phyloP scores from a whole-genome alignment of 1,140 invertebrate species.

The Hyphantria cunea region DNA sequence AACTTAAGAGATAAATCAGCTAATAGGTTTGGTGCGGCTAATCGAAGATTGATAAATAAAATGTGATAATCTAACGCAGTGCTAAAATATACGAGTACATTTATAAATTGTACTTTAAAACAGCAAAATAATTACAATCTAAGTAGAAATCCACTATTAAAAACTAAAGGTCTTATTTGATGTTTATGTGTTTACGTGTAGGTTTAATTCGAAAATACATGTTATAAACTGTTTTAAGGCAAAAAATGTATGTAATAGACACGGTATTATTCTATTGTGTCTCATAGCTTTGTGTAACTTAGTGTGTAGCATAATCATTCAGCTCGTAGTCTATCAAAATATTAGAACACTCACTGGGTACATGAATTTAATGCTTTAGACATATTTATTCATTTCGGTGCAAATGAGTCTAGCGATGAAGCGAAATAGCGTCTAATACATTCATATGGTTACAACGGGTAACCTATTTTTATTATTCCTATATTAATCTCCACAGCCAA shows the following conservation, averaged over 20 bases:
- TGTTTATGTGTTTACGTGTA: conserved; percentile 15
- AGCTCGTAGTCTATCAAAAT: too few species aligned
- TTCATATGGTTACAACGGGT: too few species aligned
- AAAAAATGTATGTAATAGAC: neutral
- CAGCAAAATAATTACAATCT: conserved; percentile 14
- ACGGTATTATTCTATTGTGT: neutral
- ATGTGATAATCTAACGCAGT: conserved; percentile 37
- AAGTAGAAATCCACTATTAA: conserved; percentile 16
- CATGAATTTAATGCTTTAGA: too few species aligned
- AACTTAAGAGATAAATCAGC: conserved; percentile 12
- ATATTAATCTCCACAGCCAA: too few species aligned
- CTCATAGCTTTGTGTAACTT: neutral
- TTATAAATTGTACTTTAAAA: conserved; percentile 21
- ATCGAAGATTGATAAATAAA: conserved; percentile 17
- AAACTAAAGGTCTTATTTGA: conserved; percentile 6
- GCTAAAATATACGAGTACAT: conserved; percentile 36
- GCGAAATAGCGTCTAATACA: too few species aligned
- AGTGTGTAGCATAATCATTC: too few species aligned
- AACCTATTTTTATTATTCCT: too few species aligned
- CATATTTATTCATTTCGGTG: too few species aligned
- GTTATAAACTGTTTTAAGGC: too few species aligned
- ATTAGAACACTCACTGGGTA: too few species aligned
- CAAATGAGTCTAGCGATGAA: too few species aligned
- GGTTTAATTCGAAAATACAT: neutral
- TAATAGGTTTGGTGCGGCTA: conserved; percentile 17